Conservation (phyloP, 2,888 invertebrate species). For the Oscheius sp. region DNA sequence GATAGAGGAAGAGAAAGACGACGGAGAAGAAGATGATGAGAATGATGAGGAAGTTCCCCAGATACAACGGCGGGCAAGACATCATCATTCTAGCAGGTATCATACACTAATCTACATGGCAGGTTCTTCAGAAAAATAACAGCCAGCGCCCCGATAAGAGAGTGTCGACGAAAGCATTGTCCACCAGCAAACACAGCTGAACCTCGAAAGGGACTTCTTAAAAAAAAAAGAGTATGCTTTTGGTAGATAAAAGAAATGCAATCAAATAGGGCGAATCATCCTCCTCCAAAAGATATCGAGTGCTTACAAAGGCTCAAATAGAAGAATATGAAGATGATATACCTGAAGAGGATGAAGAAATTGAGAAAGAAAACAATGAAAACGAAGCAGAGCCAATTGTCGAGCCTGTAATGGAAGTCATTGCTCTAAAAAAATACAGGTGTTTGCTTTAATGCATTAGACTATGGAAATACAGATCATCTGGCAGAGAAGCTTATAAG, state of each 20-base stretch:
- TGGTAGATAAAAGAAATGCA: neutral
- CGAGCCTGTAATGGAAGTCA: conserved; percentile 24
- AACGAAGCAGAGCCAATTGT: conserved; percentile 2
- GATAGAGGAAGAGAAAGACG: conserved; percentile 32
- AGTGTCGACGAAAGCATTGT: conserved; percentile 33
- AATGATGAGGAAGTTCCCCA: conserved; percentile 17
- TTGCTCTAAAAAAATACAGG: conserved; percentile 37
- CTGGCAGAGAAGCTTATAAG: conserved; percentile 49
- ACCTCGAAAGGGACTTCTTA: conserved; percentile 32
- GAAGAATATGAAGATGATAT: conserved; percentile 38
- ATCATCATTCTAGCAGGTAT: conserved; percentile 14
- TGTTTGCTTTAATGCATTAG: neutral
- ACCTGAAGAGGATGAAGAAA: conserved; percentile 34
- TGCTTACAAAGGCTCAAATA: conserved; percentile 20
- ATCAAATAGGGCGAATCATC: neutral
- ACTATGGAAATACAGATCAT: too few species aligned
- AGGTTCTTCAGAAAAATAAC: conserved; percentile 6
- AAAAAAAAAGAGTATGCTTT: conserved; percentile 27
- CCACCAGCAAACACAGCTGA: conserved; percentile 24
- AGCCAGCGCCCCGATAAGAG: conserved; percentile 17
- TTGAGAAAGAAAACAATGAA: conserved; percentile 30
- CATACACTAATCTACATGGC: neutral
- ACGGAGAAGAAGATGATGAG: conserved; percentile 24
- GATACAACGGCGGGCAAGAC: conserved; percentile 6
- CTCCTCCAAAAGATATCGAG: conserved; percentile 9